Evolutionary conservation across 2,113 vertebrate genomes (phyloP).

Genomic region (Lagopus leucura): DNA sequence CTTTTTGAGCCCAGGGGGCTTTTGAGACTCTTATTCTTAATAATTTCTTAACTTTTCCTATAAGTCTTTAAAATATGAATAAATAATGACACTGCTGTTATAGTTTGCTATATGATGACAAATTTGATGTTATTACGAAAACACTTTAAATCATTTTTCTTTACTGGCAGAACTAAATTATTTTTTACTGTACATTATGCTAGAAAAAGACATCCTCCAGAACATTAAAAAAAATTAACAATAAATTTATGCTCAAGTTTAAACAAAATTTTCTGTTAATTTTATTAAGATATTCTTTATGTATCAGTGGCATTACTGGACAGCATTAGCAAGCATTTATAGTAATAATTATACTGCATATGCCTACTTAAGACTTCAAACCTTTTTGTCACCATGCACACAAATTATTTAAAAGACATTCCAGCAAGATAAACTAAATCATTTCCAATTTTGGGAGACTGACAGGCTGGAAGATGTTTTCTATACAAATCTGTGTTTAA

Average conservation of each 20-base stretch:
- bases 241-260: neutral
- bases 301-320: neutral
- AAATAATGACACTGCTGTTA: neutral
- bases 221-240: neutral
- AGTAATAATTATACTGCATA: neutral
- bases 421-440: neutral
- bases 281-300: neutral
- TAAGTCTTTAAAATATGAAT: neutral
- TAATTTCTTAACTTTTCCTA: neutral
- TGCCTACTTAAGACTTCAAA: neutral
- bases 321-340: neutral
- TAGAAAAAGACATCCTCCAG: neutral
- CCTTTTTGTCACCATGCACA: neutral
- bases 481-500: neutral
- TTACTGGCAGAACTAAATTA: neutral
- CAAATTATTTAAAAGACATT: neutral
- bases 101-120: neutral
- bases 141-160: neutral
- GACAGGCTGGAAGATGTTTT: neutral
- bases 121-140: neutral
- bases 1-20: too few relatives aligned
- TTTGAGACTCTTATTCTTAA: neutral
- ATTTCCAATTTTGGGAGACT: neutral
- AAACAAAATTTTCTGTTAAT: neutral
- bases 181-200: neutral